phyloP scores from a whole-genome alignment of 2,797 vertebrate species.

The Cynopterus sphinx region DNA sequence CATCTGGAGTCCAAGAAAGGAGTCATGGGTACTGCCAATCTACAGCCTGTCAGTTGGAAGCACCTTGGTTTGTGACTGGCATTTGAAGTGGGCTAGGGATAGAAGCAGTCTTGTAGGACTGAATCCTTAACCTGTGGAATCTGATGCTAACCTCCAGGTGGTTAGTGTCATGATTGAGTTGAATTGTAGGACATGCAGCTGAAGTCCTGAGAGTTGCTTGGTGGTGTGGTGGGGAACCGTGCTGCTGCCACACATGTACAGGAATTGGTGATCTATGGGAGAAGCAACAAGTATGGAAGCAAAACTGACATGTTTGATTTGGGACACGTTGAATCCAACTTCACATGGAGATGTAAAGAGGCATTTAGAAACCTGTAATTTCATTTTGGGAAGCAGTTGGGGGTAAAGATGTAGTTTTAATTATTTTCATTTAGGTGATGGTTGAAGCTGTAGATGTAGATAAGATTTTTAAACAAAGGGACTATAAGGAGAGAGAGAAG shows the following conservation, averaged over 20 bases:
- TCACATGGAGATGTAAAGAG: not conserved
- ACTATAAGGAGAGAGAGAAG: not conserved
- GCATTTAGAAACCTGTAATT: not conserved
- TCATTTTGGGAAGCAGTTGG: not conserved
- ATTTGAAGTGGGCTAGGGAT: not conserved
- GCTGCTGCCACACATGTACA: not conserved
- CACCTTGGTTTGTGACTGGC: not conserved
- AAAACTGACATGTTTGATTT: not conserved
- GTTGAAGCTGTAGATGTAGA: not conserved
- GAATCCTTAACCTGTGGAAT: not conserved
- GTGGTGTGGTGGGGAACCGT: not conserved
- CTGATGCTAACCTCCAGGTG: not conserved
- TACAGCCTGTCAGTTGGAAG: not conserved
- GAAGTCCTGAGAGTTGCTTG: not conserved
- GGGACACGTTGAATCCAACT: not conserved
- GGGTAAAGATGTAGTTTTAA: not conserved
- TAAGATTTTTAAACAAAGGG: conserved; percentile 9
- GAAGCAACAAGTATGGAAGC: not conserved
- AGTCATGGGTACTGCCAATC: not conserved
- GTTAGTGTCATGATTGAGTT: not conserved
- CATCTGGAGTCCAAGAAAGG: not conserved
- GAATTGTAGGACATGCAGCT: not conserved
- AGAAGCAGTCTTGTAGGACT: not conserved
- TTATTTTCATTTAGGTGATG: not conserved
- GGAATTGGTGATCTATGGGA: not conserved